Conservation (phyloP, 37 sponge, comb jelly and placozoan genomes). For the Aplysina aerophoba region DNA sequence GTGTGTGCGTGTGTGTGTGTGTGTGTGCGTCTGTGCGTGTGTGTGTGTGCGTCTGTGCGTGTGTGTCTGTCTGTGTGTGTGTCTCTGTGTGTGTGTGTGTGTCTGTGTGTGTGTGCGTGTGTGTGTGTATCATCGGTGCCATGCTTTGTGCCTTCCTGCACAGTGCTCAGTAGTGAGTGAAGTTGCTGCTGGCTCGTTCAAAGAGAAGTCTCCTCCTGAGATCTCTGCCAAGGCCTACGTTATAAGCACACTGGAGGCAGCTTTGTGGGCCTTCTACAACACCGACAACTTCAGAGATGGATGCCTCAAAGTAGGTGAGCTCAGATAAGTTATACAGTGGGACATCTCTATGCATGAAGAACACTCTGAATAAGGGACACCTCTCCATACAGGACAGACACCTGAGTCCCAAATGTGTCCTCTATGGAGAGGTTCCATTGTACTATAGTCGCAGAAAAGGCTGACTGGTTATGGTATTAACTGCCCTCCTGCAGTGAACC, state of each 20-base stretch:
- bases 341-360: no score
- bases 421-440: no score
- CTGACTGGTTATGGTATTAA: no score
- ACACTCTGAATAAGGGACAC: no score
- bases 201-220: slow-evolving; percentile 65
- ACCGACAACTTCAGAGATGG: slow-evolving; percentile 83
- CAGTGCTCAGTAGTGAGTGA: slow-evolving; percentile 63
- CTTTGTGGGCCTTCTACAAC: slow-evolving; percentile 84
- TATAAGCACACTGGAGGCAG: slow-evolving; percentile 82
- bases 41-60: slow-evolving; percentile 15
- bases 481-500: slow-evolving; percentile 52
- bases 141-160: neutral
- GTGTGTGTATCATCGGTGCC: neutral
- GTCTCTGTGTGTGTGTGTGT: slow-evolving; percentile 1
- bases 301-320: slow-evolving; percentile 75
- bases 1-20: slow-evolving; percentile 24
- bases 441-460: no score
- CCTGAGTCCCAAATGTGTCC: no score
- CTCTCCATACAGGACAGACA: no score
- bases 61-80: slow-evolving; percentile 19
- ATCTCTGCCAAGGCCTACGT: slow-evolving; percentile 82
- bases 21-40: neutral
- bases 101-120: neutral
- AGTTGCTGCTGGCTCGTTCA: slow-evolving; percentile 78
- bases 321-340: no score